Conservation (phyloP, 64 coral and sea anemone species). For the Porites lutea region DNA sequence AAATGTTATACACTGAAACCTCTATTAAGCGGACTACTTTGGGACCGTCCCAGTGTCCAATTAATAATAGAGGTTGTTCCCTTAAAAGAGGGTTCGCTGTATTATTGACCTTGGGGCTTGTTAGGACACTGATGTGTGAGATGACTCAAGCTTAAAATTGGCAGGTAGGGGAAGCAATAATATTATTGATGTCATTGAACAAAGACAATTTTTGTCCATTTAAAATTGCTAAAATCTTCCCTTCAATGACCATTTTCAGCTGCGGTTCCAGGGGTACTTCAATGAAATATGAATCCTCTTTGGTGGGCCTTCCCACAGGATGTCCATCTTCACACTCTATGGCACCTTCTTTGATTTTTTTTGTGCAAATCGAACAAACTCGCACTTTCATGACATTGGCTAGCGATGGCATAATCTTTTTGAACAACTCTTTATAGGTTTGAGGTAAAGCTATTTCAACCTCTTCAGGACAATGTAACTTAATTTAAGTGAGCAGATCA, state of each 20-base stretch:
- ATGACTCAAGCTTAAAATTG: too few relatives aligned
- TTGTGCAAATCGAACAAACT: slow-evolving; percentile 45
- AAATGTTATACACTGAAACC: too few relatives aligned
- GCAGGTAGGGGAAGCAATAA: too few relatives aligned
- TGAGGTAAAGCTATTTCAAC: slow-evolving; percentile 36
- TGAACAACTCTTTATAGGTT: slow-evolving; percentile 49
- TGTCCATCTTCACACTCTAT: slow-evolving; percentile 1
- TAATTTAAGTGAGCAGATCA: slow-evolving; percentile 55
- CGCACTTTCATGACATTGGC: slow-evolving; percentile 18
- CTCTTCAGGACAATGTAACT: slow-evolving; percentile 53
- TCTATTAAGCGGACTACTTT: too few relatives aligned
- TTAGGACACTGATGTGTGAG: too few relatives aligned
- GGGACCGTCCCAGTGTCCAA: too few relatives aligned
- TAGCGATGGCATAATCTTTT: slow-evolving; percentile 52
- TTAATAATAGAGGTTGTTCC: too few relatives aligned
- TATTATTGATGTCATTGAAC: too few relatives aligned
- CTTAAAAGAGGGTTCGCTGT: too few relatives aligned
- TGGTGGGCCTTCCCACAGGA: slow-evolving; percentile 10
- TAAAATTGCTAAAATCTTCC: too few relatives aligned
- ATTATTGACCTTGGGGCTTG: too few relatives aligned
- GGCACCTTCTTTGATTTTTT: slow-evolving; percentile 8
- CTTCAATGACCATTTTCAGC: slow-evolving; percentile 39
- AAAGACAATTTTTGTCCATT: too few relatives aligned
- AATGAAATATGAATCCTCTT: slow-evolving; percentile 25
- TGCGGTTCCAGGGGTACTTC: slow-evolving; percentile 37